Evolutionary conservation across 2,888 invertebrate species (phyloP).

Genomic region (Drosophila macrospina): DNA sequence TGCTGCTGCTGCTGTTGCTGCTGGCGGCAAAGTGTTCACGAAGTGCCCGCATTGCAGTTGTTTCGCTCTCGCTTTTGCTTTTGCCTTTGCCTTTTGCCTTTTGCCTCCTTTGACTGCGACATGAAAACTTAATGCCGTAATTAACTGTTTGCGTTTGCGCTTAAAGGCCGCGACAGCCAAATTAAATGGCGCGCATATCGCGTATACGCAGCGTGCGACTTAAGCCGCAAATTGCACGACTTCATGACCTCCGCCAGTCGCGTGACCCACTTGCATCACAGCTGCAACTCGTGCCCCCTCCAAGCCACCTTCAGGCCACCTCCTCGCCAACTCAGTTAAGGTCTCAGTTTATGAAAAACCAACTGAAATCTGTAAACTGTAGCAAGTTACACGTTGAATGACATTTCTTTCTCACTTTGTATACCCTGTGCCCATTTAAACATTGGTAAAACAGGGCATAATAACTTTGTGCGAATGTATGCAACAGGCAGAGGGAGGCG

Average conservation of each 20-base stretch:
- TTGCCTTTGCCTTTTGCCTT: too few species aligned
- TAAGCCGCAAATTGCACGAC: slow-evolving; percentile 43
- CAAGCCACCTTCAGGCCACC: too few species aligned
- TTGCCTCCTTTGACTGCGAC: slow-evolving; percentile 52
- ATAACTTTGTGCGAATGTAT: too few species aligned
- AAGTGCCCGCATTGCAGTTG: slow-evolving; percentile 77
- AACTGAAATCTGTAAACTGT: too few species aligned
- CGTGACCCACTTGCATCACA: slow-evolving; percentile 57
- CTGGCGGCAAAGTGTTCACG: slow-evolving; percentile 72
- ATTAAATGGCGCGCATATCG: slow-evolving; percentile 55
- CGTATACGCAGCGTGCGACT: slow-evolving; percentile 60
- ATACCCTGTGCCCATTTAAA: too few species aligned
- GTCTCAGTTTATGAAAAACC: slow-evolving; percentile 12
- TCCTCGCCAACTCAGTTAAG: slow-evolving; percentile 16
- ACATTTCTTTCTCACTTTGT: not conserved
- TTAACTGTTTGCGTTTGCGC: slow-evolving; percentile 77
- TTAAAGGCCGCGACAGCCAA: slow-evolving; percentile 50
- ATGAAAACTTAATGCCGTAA: slow-evolving; percentile 79
- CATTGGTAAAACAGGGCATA: too few species aligned
- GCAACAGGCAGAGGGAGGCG: too few species aligned
- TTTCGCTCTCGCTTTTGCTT: slow-evolving; percentile 58
- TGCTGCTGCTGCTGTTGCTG: slow-evolving; percentile 5
- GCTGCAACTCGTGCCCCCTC: slow-evolving; percentile 34
- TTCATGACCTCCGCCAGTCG: slow-evolving; percentile 28
- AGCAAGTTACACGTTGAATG: slow-evolving; percentile 1